Base-by-base conservation (phyloP, 2,888 invertebrate genomes). In the Endotricha flammealis region DNA sequence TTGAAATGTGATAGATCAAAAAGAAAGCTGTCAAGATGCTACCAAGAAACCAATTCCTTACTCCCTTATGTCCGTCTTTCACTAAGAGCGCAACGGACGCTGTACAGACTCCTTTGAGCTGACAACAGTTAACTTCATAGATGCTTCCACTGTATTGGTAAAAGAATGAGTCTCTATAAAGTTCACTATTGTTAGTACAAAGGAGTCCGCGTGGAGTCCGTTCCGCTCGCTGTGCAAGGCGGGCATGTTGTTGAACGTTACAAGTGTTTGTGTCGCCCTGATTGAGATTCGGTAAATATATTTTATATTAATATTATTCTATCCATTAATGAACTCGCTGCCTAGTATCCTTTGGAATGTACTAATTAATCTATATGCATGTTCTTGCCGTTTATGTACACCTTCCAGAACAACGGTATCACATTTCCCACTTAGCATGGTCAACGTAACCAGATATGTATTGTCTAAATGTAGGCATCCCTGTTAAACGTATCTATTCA, bases 11-110 rank as follows among this genome's bases (percentile, higher is more conserved):
- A 44, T 40, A 54, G 55, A 50, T 50, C 53, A 46, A 58, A 73
- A 75, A 75, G 72, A 85, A 85, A 86, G 83, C 77, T 86, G 86
- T 86, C 86, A 86, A 85, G 86, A 86, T 86, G 85, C 82, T 79
- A 61, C 72, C 80, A 80, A 79, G 80, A 75, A 53, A 64, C 46
- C 54, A 53, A 70, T 66, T 64, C 55, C 64, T 65, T 59, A 62
- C 62, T 61, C 69, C 62, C 65, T 69, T 70, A 74, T 71, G n/a
- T n/a, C n/a, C n/a, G n/a, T n/a, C n/a, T n/a, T n/a, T n/a, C n/a
- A n/a, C n/a, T n/a, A n/a, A n/a, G n/a, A n/a, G n/a, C n/a, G n/a
- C n/a, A n/a, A n/a, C n/a, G n/a, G n/a, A n/a, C n/a, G n/a, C n/a
- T n/a, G n/a, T n/a, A n/a, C n/a, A n/a, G n/a, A n/a, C n/a, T n/a